A percentile compares a stretch with the other conserved stretches of the same genome.
Evolutionary conservation across 2,113 vertebrate genomes (phyloP).

Genomic region (Gnathonemus echidnorhynchus): DNA sequence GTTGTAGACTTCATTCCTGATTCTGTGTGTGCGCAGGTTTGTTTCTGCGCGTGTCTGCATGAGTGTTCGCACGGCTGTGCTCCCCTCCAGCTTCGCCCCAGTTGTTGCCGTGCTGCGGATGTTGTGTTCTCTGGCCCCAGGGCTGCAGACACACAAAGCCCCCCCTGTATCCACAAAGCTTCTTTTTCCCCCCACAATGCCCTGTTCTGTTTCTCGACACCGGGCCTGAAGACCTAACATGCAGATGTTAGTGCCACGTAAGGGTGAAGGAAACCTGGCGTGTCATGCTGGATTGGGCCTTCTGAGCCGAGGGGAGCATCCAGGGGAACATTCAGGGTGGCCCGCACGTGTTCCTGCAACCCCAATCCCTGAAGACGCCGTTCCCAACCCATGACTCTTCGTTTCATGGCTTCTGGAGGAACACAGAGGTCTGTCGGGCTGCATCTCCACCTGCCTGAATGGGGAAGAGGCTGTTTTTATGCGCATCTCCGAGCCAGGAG

Average conservation of each 20-base stretch:
- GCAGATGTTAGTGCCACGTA: constrained; percentile 29
- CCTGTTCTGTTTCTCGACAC: constrained; percentile 20
- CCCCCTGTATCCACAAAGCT: constrained; percentile 33
- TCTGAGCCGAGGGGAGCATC: not conserved
- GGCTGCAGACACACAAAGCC: constrained; percentile 21
- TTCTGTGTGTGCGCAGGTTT: not conserved
- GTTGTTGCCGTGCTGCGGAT: constrained; percentile 42
- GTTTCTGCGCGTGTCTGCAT: not conserved
- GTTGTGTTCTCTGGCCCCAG: constrained; percentile 32
- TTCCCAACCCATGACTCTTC: not conserved
- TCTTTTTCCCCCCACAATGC: constrained; percentile 35
- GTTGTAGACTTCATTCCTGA: not conserved
- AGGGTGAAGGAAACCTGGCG: not conserved
- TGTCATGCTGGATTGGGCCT: not conserved
- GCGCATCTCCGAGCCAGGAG: not conserved
- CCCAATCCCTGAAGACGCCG: not conserved
- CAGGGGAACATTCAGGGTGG: not conserved
- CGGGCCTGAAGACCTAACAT: not conserved
- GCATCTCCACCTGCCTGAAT: not conserved
- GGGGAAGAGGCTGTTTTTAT: not conserved
- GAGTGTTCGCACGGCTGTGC: constrained; percentile 44
- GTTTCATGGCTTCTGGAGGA: constrained; percentile 2
- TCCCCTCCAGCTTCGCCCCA: constrained; percentile 32
- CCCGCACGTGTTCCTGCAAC: not conserved
- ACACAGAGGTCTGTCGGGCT: not conserved